Conservation (phyloP, 2,113 vertebrate genomes). For the Hemibagrus wyckioides region DNA sequence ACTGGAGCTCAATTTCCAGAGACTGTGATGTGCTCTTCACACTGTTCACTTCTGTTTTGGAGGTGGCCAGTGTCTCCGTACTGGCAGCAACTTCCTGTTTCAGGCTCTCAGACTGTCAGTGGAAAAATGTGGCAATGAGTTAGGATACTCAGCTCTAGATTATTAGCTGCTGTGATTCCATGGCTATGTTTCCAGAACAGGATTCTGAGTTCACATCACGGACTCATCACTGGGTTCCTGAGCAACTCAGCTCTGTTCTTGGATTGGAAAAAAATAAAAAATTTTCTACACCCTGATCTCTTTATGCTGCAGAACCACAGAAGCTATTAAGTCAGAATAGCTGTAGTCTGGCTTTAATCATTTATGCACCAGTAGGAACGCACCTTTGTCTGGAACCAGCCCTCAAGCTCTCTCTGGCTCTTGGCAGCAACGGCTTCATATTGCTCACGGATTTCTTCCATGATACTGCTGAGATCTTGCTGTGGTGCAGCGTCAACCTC, state of each 20-base stretch:
- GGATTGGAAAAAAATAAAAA: not conserved
- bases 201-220: not conserved
- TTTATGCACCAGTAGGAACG: not conserved
- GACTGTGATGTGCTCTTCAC: conserved; percentile 77
- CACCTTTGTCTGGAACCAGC: conserved; percentile 72
- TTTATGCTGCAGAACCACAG: not conserved
- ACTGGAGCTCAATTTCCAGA: conserved; percentile 85
- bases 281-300: not conserved
- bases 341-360: not conserved
- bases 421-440: conserved; percentile 81
- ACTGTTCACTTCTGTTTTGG: conserved; percentile 77
- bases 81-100: conserved; percentile 73
- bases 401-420: conserved; percentile 76
- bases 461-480: conserved; percentile 59
- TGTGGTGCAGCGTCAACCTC: conserved; percentile 73
- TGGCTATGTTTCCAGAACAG: not conserved
- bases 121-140: not conserved
- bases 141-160: not conserved
- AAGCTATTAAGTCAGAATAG: not conserved
- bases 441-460: conserved; percentile 78
- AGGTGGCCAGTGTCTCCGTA: not conserved
- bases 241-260: not conserved
- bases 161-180: not conserved
- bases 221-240: not conserved
- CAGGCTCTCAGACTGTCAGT: conserved; percentile 72